These are phyloP conservation scores for Channa striata DNA, from an alignment of 2,797 vertebrate species.

Conservation along the genomic window DNA sequence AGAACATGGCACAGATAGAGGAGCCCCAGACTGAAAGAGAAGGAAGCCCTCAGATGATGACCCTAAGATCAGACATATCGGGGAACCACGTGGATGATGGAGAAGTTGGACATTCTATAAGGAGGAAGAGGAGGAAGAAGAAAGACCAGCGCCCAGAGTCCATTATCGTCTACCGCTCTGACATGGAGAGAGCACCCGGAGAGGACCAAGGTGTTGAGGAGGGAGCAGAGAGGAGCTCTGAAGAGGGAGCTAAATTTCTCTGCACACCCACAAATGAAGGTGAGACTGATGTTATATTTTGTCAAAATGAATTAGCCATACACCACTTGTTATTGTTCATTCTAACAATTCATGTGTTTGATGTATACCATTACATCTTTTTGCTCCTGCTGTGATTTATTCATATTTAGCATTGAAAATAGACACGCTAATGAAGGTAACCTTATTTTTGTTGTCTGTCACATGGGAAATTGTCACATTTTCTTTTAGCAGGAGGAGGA, in stretches of 20 bases:
- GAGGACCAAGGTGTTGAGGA: slow-evolving; percentile 88
- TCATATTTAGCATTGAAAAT: background rate
- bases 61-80: slow-evolving; percentile 85
- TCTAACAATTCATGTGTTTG: background rate
- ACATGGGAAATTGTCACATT: background rate
- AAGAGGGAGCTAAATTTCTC: slow-evolving; percentile 94
- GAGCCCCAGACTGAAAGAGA: slow-evolving; percentile 82
- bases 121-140: slow-evolving; percentile 93
- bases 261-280: slow-evolving; percentile 89
- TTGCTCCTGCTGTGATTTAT: too few relatives aligned
- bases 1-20: slow-evolving; percentile 81
- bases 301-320: background rate
- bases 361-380: background rate
- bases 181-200: slow-evolving; percentile 87
- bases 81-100: slow-evolving; percentile 74
- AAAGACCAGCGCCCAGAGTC: slow-evolving; percentile 94
- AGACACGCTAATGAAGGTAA: background rate
- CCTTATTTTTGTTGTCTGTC: background rate
- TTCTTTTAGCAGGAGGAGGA: slow-evolving; percentile 82
- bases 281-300: slow-evolving; percentile 62
- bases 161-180: slow-evolving; percentile 95
- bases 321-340: background rate
- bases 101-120: slow-evolving; percentile 87
- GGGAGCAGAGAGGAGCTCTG: slow-evolving; percentile 84
- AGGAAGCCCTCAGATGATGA: slow-evolving; percentile 85